Conservation (phyloP, 1,140 invertebrate genomes). For the Atta cephalotes region DNA sequence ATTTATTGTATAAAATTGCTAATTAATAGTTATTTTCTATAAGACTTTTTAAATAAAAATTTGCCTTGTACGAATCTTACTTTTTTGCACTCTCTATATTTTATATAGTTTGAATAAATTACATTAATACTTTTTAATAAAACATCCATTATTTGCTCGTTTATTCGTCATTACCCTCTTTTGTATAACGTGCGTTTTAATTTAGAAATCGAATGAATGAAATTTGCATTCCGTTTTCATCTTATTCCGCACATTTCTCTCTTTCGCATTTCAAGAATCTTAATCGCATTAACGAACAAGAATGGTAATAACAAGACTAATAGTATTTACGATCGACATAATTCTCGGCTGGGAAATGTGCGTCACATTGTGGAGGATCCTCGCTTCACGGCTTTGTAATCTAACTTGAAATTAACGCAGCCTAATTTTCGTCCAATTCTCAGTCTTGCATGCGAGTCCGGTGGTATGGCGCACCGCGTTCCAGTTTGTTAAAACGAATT, state of each 20-base stretch:
- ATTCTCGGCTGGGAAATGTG: conserved; percentile 30
- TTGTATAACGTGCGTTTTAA: not conserved
- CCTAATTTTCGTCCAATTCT: conserved; percentile 81
- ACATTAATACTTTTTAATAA: no score
- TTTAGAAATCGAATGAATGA: conserved; percentile 9
- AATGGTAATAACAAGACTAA: conserved; percentile 41
- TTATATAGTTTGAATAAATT: no score
- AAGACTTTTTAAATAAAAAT: no score
- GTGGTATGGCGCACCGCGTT: conserved; percentile 59
- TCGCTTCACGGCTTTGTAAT: conserved; percentile 71
- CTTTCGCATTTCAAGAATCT: conserved; percentile 16
- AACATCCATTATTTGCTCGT: no score
- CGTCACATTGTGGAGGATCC: conserved; percentile 13
- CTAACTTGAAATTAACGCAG: conserved; percentile 78
- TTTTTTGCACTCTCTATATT: no score
- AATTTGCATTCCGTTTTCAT: conserved; percentile 38
- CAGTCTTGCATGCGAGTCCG: conserved; percentile 61
- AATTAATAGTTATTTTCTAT: no score
- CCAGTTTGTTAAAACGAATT: conserved; percentile 80
- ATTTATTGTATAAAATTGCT: no score
- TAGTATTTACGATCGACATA: conserved; percentile 43
- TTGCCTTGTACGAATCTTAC: no score
- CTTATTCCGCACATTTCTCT: not conserved
- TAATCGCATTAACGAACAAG: conserved; percentile 44
- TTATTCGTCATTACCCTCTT: no score